Base-by-base conservation (phyloP, 2,888 invertebrate genomes). In the Aquatica leii region DNA sequence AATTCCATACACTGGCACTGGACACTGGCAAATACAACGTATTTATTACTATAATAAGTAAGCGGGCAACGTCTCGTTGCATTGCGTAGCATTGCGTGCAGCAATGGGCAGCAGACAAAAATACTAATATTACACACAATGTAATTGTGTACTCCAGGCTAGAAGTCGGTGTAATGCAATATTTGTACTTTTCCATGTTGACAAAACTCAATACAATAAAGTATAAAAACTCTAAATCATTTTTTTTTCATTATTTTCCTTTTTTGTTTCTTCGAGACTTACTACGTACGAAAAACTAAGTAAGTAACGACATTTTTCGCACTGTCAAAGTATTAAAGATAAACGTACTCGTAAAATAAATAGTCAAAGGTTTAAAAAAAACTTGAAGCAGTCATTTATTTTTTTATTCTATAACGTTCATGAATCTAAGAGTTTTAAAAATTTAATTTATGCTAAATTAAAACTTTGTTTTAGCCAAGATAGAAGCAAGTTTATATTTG, bases 181-280 rank as follows among this genome's bases (percentile, higher is more conserved):
- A 84, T 85, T 85, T 85, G 85, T 85, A 85, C 85, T 85, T 85
- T 85, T 85, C 84, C 85, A 85, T 85, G 85, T 85, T 84, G 84
- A 85, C 81, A 83, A 79, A 81, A 83, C 83, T 84, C 83, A 81
- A 84, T 83, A 84, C 81, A 84, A 84, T 84, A 84, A 84, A 84
- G 80, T 82, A 83, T 84, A 81, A 81, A 82, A 82, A 71, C 64
- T 59, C 50, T 59, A 53, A 46, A 14, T 17, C n/a, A 14, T 43
- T 8, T 9, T 43, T 43, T 43, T 17, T 43, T 43, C n/a, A 3
- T 43, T n/a, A 2, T 37, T 37, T 31, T 6, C 9, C 9, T 31
- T 31, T 31, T 31, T 31, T 6, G 34, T n/a, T n/a, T n/a, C n/a
- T n/a, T n/a, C n/a, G n/a, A n/a, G n/a, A n/a, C n/a, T n/a, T n/a